These are phyloP conservation scores for Calliphora vicina DNA, from an alignment of 1,140 invertebrate species.

Conservation along the genomic window DNA sequence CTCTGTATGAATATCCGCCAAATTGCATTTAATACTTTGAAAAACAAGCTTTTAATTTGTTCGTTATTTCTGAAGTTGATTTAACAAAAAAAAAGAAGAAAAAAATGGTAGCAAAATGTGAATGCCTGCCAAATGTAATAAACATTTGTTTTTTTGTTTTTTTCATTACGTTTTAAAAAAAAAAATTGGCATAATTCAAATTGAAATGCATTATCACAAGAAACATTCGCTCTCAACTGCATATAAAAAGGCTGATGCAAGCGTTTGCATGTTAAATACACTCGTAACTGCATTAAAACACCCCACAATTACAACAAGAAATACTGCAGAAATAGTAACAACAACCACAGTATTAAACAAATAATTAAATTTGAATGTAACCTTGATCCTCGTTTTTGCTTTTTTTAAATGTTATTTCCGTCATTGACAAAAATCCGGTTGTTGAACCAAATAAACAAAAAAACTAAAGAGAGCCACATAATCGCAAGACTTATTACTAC, in stretches of 20 bases:
- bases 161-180: not conserved
- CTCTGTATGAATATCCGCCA: not conserved
- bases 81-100: not conserved
- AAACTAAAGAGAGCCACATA: too few species aligned
- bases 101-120: not conserved
- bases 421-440: not conserved
- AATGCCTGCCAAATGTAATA: not conserved
- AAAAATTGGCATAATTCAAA: not conserved
- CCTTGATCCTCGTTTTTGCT: slow-evolving; percentile 20
- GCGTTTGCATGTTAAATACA: not conserved
- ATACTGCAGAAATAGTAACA: not conserved
- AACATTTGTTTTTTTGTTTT: not conserved
- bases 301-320: too few species aligned
- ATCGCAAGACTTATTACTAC: too few species aligned
- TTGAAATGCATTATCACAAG: not conserved
- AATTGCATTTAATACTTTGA: not conserved
- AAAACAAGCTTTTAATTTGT: slow-evolving; percentile 16
- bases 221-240: not conserved
- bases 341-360: not conserved
- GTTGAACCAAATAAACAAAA: not conserved
- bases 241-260: not conserved
- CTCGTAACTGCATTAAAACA: not conserved
- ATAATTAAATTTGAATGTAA: slow-evolving; percentile 16
- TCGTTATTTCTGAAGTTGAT: not conserved
- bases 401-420: slow-evolving; percentile 10